phyloP scores from a whole-genome alignment of 2,113 vertebrate species.

The Potamarius usumacintae region DNA sequence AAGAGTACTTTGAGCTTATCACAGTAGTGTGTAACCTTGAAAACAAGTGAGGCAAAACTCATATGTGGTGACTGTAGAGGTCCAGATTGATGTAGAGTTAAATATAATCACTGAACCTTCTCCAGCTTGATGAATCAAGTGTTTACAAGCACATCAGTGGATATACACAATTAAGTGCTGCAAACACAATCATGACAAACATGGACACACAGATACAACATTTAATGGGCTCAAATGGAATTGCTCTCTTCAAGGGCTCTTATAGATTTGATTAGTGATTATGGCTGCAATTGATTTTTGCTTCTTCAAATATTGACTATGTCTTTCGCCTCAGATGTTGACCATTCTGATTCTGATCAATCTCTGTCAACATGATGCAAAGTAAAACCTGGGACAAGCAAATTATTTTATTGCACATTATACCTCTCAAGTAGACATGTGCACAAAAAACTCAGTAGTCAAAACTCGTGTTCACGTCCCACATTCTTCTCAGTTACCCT shows the following conservation, averaged over 20 bases:
- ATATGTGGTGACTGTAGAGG: conserved; percentile 11
- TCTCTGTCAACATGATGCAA: not conserved
- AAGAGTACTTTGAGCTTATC: not conserved
- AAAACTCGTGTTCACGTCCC: not conserved
- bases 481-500: conserved; percentile 13
- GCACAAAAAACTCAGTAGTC: not conserved
- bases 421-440: not conserved
- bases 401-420: not conserved
- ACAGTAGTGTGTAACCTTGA: conserved; percentile 37
- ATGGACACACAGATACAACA: not conserved
- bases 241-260: conserved; percentile 14
- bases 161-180: not conserved
- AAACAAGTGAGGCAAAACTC: not conserved
- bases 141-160: conserved; percentile 31
- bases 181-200: conserved; percentile 1
- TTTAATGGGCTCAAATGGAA: conserved; percentile 11
- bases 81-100: conserved; percentile 39
- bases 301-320: not conserved
- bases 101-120: conserved; percentile 42
- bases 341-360: not conserved
- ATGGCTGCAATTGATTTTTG: not conserved
- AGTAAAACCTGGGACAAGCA: not conserved
- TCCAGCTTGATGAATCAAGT: conserved; percentile 42
- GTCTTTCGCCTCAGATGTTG: not conserved
- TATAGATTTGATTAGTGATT: conserved; percentile 32